A percentile compares a stretch with the other conserved stretches of the same genome.
Conservation (phyloP, 37 sponge, comb jelly and placozoan genomes). For the Tethya wilhelma region DNA sequence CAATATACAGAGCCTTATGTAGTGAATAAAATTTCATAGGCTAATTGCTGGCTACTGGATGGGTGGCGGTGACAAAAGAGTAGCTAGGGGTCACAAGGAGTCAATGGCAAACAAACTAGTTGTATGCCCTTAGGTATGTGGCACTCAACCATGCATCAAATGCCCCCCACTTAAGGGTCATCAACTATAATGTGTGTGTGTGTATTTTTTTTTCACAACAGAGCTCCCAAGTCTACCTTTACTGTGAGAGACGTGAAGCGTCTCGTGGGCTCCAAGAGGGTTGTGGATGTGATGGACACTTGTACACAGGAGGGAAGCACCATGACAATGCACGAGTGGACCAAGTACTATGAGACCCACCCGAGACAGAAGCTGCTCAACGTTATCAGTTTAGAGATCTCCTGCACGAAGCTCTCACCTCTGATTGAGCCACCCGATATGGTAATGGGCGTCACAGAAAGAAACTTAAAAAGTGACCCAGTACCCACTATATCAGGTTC, state of each 20-base stretch:
- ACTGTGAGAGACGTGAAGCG: constrained; percentile 58
- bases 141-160: no score
- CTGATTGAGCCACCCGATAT: constrained; percentile 62
- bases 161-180: no score
- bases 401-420: constrained; percentile 47
- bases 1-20: no score
- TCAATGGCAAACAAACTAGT: no score
- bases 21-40: no score
- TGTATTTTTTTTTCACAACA: not conserved
- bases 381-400: constrained; percentile 77
- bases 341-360: constrained; percentile 35
- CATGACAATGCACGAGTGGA: constrained; percentile 59
- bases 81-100: no score
- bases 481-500: not conserved
- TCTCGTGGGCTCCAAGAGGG: constrained; percentile 43
- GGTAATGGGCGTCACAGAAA: constrained; percentile 42
- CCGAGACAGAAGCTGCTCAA: constrained; percentile 43
- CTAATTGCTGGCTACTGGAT: no score
- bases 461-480: no score
- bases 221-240: constrained; percentile 44
- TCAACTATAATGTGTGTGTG: no score
- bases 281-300: constrained; percentile 67
- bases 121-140: no score
- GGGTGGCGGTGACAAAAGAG: no score
- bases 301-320: constrained; percentile 46